Base-by-base conservation (phyloP, 2,113 vertebrate genomes). In the Rousettus leschenaultii region DNA sequence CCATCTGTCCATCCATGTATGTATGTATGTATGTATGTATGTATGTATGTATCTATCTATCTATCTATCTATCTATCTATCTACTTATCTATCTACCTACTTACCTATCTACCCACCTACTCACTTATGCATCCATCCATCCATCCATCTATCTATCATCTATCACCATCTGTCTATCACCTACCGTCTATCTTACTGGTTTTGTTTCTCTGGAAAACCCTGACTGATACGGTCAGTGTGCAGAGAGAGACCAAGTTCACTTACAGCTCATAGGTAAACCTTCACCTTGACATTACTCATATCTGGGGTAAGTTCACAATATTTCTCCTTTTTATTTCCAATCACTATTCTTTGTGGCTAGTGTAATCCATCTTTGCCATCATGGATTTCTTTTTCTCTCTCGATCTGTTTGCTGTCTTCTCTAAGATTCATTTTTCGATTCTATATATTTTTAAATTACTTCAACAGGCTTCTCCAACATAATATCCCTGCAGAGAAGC, bases 201-300 rank as follows among this genome's bases (percentile, higher is more conserved):
- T 66, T 79, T 22, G 5, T 43, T 55, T 43, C 61, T 22, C 30
- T 15, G 11, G 28, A 75, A 86, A 82, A 15, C 3, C 26, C 26
- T 45, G 22, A 43, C 18, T 16, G 38, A 71, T 5, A 14, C 1
- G n/a, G 5, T 45, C 33, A 70, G 13, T 8, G 1, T 28, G 1
- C 38, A 48, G 70, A 48, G 14, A 33, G 2, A 0, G 45, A 5
- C 12, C 15, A 5, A 26, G 6, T 5, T 28, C 33, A 30, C 11
- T 2, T 6, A 9, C 15, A 21, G 6, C 16, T 90, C 26, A 0
- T 1, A 19, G 6, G 22, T 14, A 3, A 53, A 30, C 43, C 22
- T 35, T 45, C 70, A 6, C 33, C 1, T 0, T 6, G 14, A 3
- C 30, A 15, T 28, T 0, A 0, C 48, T 53, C 28, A 5, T 12